A percentile compares a stretch with the other conserved stretches of the same genome.
phyloP scores from a whole-genome alignment of 2,113 vertebrate species.

The Gambusia holbrooki region DNA sequence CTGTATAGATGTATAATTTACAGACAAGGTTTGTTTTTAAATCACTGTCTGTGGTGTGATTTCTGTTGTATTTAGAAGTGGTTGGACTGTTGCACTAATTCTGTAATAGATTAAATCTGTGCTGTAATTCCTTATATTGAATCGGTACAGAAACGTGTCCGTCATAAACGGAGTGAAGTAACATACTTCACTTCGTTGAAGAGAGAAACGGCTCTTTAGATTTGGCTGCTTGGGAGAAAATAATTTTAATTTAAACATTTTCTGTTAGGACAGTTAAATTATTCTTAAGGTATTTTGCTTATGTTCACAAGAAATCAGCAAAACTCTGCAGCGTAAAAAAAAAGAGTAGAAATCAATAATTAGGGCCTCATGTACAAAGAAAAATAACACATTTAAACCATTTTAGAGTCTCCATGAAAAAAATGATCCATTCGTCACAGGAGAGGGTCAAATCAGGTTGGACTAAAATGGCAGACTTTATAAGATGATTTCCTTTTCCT shows the following conservation, averaged over 20 bases:
- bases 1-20: neutral
- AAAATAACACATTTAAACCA: neutral
- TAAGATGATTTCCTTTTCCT: neutral
- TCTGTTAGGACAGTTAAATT: neutral
- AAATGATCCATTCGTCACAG: neutral
- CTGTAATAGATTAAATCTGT: neutral
- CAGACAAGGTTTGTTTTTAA: neutral
- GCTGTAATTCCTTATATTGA: neutral
- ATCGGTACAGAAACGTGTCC: too few relatives aligned
- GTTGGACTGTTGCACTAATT: neutral
- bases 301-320: neutral
- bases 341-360: too few relatives aligned
- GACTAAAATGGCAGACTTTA: neutral
- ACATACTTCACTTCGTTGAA: neutral
- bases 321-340: neutral
- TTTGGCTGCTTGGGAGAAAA: neutral
- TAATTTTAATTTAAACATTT: neutral
- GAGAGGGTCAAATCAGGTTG: neutral
- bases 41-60: neutral
- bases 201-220: too few relatives aligned
- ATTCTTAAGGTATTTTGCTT: too few relatives aligned
- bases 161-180: neutral
- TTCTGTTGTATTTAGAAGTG: neutral
- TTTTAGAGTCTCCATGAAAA: neutral
- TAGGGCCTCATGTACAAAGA: neutral